Evolutionary conservation across 1,140 invertebrate species (phyloP).

Genomic region (Zaprionus camerounensis): DNA sequence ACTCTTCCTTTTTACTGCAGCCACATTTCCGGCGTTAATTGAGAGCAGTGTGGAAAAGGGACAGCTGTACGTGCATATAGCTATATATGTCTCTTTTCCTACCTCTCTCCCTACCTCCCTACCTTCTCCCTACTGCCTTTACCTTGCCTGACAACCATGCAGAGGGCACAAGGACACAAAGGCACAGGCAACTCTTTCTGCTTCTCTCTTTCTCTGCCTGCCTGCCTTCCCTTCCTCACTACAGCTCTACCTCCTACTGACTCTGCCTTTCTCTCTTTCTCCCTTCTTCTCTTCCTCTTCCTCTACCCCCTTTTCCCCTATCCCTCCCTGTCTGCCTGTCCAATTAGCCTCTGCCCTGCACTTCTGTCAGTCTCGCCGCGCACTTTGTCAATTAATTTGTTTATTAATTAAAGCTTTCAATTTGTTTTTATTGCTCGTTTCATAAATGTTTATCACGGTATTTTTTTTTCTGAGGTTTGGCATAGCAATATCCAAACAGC

Average conservation of each 20-base stretch:
- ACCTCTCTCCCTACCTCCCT: background rate
- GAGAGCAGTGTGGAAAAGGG: conserved; percentile 14
- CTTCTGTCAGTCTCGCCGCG: background rate
- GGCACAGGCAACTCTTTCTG: too few species aligned
- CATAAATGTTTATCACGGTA: background rate
- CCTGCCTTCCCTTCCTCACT: background rate
- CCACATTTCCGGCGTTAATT: conserved; percentile 53
- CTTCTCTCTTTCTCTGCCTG: background rate
- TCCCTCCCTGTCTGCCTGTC: conserved; percentile 14
- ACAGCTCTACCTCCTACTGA: background rate
- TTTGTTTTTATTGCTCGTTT: background rate
- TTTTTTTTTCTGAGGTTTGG: background rate
- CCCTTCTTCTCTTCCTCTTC: background rate
- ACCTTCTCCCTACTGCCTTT: rapidly evolving
- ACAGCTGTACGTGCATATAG: background rate
- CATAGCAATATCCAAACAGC: background rate
- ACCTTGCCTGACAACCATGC: too few species aligned
- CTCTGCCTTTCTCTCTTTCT: background rate
- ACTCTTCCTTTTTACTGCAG: conserved; percentile 31
- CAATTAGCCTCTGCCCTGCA: conserved; percentile 1
- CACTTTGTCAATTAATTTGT: conserved; percentile 48
- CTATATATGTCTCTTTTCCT: background rate
- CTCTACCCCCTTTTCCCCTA: background rate
- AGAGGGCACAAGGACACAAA: background rate
- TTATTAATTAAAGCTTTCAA: conserved; percentile 46